phyloP scores from a whole-genome alignment of 2,797 vertebrate species.

The Helicolenus hilgendorfi region DNA sequence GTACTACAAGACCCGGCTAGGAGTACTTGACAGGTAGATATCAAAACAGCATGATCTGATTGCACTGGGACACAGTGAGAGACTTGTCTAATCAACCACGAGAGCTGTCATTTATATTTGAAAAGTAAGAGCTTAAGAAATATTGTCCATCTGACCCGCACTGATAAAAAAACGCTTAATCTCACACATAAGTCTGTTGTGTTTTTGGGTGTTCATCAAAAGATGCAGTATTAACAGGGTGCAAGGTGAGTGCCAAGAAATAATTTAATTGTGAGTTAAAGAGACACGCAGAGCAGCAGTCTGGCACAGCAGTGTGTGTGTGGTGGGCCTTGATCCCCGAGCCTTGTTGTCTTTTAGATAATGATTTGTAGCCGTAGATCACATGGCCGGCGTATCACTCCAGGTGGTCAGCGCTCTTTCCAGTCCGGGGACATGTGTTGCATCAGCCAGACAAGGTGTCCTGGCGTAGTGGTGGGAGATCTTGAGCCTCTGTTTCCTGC shows the following conservation, averaged over 20 bases:
- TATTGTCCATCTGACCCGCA: not conserved
- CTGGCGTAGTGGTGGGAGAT: not conserved
- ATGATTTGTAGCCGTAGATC: conserved; percentile 23
- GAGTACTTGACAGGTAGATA: not conserved
- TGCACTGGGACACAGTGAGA: not conserved
- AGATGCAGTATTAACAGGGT: not conserved
- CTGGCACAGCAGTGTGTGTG: not conserved
- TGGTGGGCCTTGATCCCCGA: conserved; percentile 10
- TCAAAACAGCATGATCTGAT: not conserved
- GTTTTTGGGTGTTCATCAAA: conserved; percentile 20
- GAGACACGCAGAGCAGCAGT: not conserved
- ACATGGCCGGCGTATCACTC: not conserved
- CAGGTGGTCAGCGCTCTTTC: conserved; percentile 28
- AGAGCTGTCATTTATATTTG: not conserved
- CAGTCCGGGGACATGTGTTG: conserved; percentile 26
- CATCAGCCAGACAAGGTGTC: conserved; percentile 25
- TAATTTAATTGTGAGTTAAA: conserved; percentile 24
- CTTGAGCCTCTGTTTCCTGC: conserved; percentile 11
- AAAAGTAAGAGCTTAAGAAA: not conserved
- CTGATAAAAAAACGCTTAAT: not conserved
- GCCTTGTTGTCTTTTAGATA: conserved; percentile 30
- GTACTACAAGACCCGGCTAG: not conserved
- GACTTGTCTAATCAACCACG: not conserved
- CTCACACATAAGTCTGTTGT: not conserved
- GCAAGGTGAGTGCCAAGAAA: conserved; percentile 23